Conservation (phyloP, 2,797 vertebrate species). For the Mergus octosetaceus region DNA sequence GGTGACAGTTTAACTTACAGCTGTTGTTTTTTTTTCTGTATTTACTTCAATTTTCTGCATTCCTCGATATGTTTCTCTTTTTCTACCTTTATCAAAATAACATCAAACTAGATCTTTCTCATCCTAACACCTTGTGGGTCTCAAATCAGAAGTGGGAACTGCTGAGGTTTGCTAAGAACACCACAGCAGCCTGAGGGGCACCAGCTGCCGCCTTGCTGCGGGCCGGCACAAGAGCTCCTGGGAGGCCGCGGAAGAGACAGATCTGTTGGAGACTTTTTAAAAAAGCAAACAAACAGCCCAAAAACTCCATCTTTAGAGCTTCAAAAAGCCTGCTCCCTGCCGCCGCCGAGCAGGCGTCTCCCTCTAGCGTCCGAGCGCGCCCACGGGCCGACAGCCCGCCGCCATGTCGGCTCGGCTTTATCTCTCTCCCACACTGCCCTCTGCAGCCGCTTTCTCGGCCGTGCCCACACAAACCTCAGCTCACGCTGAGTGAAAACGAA, state of each 20-base stretch:
- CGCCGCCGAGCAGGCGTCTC: not conserved
- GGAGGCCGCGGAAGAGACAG: not conserved
- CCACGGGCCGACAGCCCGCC: not conserved
- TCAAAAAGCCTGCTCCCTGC: too few relatives aligned
- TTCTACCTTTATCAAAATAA: not conserved
- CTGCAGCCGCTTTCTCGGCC: not conserved
- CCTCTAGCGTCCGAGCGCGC: not conserved
- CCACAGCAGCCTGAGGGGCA: fast-evolving
- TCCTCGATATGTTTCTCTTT: not conserved
- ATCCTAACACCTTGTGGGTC: too few relatives aligned
- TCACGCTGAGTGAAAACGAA: not conserved
- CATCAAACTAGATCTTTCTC: too few relatives aligned
- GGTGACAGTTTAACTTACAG: not conserved
- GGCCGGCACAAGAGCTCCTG: not conserved
- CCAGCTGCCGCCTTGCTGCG: not conserved
- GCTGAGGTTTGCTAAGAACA: not conserved
- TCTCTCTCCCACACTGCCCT: constrained; percentile 49
- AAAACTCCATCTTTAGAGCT: fast-evolving
- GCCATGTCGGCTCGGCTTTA: not conserved
- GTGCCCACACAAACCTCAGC: not conserved
- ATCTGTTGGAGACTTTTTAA: too few relatives aligned
- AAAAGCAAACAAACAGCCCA: too few relatives aligned
- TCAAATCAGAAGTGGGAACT: fast-evolving
- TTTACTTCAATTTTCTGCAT: not conserved
- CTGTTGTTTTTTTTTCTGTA: fast-evolving